phyloP scores from a whole-genome alignment of 2,888 invertebrate genomes.

The Hylaea fasciaria region DNA sequence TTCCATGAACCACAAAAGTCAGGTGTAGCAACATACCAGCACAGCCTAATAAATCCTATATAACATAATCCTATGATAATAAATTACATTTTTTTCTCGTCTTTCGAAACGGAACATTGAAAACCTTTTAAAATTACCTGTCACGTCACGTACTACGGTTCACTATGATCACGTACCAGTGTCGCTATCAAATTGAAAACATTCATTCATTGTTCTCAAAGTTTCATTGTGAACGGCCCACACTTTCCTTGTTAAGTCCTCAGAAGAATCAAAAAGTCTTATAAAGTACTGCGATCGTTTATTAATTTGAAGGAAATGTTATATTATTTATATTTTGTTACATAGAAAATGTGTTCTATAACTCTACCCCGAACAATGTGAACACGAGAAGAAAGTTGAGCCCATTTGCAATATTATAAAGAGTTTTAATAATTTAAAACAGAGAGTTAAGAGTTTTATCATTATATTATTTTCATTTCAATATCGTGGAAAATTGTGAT shows the following conservation, averaged over 20 bases:
- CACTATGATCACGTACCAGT: neutral
- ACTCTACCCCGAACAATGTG: neutral
- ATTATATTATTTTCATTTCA: no score
- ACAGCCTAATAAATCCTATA: no score
- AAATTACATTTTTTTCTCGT: neutral
- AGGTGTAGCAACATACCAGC: no score
- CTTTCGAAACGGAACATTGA: constrained; percentile 3
- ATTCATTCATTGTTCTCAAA: neutral
- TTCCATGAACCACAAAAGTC: no score
- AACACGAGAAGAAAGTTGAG: neutral
- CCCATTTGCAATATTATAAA: no score
- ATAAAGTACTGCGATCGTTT: neutral
- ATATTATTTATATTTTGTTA: no score
- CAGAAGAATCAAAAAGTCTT: neutral
- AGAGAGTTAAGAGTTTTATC: no score
- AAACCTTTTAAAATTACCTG: constrained; percentile 1
- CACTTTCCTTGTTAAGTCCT: neutral
- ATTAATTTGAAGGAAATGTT: no score
- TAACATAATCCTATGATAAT: no score
- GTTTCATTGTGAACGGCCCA: neutral
- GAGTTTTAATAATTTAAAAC: no score
- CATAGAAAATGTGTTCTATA: no score
- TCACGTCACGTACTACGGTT: neutral
- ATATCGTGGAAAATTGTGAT: no score
- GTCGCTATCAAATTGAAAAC: neutral